Evolutionary conservation across 2,113 vertebrate species (phyloP).

Genomic region (Athene noctua): DNA sequence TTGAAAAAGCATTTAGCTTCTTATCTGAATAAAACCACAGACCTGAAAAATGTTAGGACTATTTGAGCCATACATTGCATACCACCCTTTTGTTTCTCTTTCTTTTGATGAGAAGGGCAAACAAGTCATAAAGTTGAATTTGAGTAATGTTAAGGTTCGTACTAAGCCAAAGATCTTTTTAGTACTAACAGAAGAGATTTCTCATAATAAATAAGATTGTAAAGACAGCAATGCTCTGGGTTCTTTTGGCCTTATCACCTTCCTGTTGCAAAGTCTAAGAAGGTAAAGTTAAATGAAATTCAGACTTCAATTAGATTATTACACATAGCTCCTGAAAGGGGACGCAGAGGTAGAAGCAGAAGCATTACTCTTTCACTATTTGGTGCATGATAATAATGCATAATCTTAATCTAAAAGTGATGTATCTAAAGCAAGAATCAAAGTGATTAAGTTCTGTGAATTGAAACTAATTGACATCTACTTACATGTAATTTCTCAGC

Average conservation of each 20-base stretch:
- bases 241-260: not conserved
- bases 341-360: not conserved
- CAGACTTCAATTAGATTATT: not conserved
- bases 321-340: not conserved
- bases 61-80: not conserved
- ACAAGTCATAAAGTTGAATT: not conserved
- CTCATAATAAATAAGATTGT: not conserved
- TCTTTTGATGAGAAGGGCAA: not conserved
- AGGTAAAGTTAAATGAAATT: not conserved
- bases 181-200: not conserved
- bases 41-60: not conserved
- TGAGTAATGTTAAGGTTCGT: not conserved
- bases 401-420: not conserved
- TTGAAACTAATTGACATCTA: not conserved
- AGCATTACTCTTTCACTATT: not conserved
- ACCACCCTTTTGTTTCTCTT: not conserved
- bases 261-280: not conserved
- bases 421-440: not conserved
- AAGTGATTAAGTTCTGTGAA: not conserved
- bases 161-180: not conserved
- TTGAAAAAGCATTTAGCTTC: not conserved
- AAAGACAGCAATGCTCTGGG: not conserved
- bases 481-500: not conserved
- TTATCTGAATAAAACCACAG: not conserved
- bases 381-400: not conserved